Evolutionary conservation across 2,888 invertebrate genomes (phyloP), one percentile per base, ranked within the genome.

Genomic region (Drosophila formosana): DNA sequence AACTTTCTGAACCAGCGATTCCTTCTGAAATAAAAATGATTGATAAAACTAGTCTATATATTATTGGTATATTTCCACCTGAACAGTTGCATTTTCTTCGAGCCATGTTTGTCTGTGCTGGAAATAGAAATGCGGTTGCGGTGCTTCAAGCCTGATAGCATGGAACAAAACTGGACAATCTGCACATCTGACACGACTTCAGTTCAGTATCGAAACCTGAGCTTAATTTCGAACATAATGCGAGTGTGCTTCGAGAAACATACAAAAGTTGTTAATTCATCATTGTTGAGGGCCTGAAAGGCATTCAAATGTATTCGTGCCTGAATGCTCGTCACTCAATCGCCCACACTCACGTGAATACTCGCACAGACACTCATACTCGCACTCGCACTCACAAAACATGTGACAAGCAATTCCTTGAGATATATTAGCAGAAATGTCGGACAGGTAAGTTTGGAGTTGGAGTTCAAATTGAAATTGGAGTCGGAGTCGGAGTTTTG

Each of bases 401-500:
- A 6, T 37, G 37, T 37, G 37, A 37, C 37, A 37, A n/a, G 37
- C 11, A 37, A 11, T 26, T 26, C 13, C 7, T 28, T 41, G 13
- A 32, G 32, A 46, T 63, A 47, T 32, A 51, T 57, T 46, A 11
- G 53, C 34, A 34, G 26, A 37, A 39, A 49, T 32, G 34, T 49
- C 26, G 50, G 28, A 50, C 37, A 57, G 47, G 23, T 34, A 41
- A 34, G 45, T 43, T 50, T 46, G 37, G 37, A n/a, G 37, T 37
- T 45, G 34, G 34, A 4, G 34, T 34, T 11, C 3, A 11, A 34
- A 11, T 34, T 34, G 11, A 34, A 34, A 9, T 34, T 34, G 34
- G 34, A 37, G 34, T n/a, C 1, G 34, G 45, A 39, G 53, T 47
- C 47, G 50, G 43, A 63, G 34, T 50, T 52, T 52, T 57, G 45